Conservation (phyloP, 2,888 invertebrate genomes). For the Liodrosophila aerea region DNA sequence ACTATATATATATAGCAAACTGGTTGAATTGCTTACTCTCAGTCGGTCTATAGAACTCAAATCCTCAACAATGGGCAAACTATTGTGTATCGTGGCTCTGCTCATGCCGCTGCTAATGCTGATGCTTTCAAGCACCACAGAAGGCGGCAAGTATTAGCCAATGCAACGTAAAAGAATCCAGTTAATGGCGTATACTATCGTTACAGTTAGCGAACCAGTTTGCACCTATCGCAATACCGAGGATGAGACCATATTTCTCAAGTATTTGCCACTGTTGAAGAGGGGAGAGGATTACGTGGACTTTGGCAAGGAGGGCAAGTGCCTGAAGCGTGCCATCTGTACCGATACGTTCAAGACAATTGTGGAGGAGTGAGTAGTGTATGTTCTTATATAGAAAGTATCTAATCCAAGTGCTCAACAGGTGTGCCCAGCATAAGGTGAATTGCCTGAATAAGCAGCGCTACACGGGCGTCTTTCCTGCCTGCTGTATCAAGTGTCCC, state of each 20-base stretch:
- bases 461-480: constrained; percentile 79
- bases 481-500: constrained; percentile 79
- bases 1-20: constrained; percentile 70
- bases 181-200: not conserved
- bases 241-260: constrained; percentile 76
- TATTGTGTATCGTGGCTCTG: constrained; percentile 16
- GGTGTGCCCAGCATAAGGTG: constrained; percentile 65
- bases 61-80: constrained; percentile 42
- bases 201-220: constrained; percentile 68
- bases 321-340: constrained; percentile 75
- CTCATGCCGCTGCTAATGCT: constrained; percentile 30
- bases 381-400: not conserved
- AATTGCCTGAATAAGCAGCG: constrained; percentile 76
- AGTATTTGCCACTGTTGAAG: constrained; percentile 69
- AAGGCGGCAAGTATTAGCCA: constrained; percentile 20
- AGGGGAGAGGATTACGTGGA: constrained; percentile 79
- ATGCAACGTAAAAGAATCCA: not conserved
- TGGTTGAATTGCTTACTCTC: constrained; percentile 33
- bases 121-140: not conserved
- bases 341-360: constrained; percentile 69
- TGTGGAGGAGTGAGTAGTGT: constrained; percentile 74
- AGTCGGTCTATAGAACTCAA: constrained; percentile 25
- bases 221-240: constrained; percentile 75
- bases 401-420: too few species aligned
- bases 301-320: constrained; percentile 74